These are phyloP conservation scores for Tetragnatha versicolor DNA, from an alignment of 1,140 invertebrate species.

Conservation along the genomic window DNA sequence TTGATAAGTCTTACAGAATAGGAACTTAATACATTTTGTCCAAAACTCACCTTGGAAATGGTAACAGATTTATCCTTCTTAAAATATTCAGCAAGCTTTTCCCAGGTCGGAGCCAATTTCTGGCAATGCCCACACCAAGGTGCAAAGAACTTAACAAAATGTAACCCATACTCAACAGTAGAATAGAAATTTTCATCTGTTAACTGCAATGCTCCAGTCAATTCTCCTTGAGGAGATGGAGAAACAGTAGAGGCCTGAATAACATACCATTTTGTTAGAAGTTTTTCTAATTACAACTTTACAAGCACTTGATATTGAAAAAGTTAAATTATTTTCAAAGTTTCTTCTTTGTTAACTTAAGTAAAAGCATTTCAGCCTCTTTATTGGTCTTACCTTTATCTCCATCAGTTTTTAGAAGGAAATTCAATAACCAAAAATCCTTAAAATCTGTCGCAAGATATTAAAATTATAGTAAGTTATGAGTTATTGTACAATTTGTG, in stretches of 20 bases:
- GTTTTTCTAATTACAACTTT: neutral
- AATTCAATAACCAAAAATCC: no score
- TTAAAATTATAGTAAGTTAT: no score
- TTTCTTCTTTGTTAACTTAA: no score
- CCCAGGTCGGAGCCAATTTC: constrained; percentile 77
- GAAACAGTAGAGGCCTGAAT: neutral
- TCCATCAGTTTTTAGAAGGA: no score
- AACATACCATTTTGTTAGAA: neutral
- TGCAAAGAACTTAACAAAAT: constrained; percentile 86
- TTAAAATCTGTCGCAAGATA: no score
- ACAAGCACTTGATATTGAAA: no score
- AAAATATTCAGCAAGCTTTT: constrained; percentile 72
- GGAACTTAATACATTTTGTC: neutral
- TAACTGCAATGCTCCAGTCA: constrained; percentile 71
- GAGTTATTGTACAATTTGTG: no score
- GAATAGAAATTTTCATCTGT: constrained; percentile 76
- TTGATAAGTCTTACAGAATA: neutral
- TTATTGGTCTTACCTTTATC: no score
- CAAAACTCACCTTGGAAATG: constrained; percentile 69
- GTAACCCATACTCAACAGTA: constrained; percentile 72
- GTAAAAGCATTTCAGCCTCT: no score
- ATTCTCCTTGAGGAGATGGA: neutral
- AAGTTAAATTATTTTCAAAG: no score
- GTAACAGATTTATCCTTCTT: constrained; percentile 69
- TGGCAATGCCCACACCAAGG: constrained; percentile 87